Percentiles rank a stretch among this genome's conserved stretches.
Conservation (phyloP, 2,113 vertebrate species). For the Noturus placidus region DNA sequence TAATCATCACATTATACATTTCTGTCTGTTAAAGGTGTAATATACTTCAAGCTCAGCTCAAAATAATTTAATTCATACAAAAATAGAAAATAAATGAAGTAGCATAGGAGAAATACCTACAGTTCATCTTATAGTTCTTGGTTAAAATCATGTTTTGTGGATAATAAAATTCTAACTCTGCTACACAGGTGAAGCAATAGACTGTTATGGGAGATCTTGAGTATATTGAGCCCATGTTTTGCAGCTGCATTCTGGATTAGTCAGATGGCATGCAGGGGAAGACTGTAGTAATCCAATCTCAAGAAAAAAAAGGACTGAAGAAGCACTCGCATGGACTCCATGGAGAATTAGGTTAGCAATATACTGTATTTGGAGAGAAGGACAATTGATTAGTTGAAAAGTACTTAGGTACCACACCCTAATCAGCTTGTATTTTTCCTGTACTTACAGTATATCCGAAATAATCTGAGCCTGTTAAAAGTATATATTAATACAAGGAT, state of each 20-base stretch:
- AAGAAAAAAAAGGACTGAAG: not conserved
- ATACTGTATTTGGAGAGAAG: not conserved
- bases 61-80: not conserved
- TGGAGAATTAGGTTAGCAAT: slow-evolving; percentile 4
- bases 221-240: not conserved
- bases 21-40: not conserved
- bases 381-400: not conserved
- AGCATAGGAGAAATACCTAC: not conserved
- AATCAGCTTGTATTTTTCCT: not conserved
- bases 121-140: not conserved
- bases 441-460: not conserved
- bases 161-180: not conserved
- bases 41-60: not conserved
- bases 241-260: not conserved
- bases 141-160: not conserved
- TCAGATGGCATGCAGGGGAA: not conserved
- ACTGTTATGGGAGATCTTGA: not conserved
- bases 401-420: not conserved
- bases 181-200: not conserved
- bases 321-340: not conserved
- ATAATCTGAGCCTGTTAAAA: not conserved
- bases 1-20: not conserved
- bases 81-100: not conserved
- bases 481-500: not conserved
- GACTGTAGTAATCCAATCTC: slow-evolving; percentile 20